Conservation (phyloP, 1,140 invertebrate genomes). For the Anthonomus grandis region DNA sequence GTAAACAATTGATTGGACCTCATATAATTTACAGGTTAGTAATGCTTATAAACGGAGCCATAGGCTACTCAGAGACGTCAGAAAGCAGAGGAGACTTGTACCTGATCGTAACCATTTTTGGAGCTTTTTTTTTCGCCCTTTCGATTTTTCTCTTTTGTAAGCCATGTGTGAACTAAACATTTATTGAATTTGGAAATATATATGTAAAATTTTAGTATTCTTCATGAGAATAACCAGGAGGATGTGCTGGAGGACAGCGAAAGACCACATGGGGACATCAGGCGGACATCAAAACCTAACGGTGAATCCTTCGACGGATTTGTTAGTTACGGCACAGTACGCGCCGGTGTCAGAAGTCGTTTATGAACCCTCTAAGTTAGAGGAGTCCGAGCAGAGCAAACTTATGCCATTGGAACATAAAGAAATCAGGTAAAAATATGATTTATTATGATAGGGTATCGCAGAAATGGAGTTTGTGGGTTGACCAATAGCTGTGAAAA, state of each 20-base stretch:
- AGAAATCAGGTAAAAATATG: constrained; percentile 51
- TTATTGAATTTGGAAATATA: not conserved
- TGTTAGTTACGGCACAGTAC: constrained; percentile 65
- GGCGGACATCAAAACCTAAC: constrained; percentile 44
- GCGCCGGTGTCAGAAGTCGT: constrained; percentile 64
- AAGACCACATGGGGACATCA: constrained; percentile 39
- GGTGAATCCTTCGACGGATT: constrained; percentile 67
- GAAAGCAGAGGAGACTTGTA: constrained; percentile 37
- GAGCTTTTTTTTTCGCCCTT: constrained; percentile 38
- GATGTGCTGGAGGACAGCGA: constrained; percentile 38
- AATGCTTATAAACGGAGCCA: constrained; percentile 41
- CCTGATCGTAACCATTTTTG: constrained; percentile 38
- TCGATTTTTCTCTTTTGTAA: constrained; percentile 40
- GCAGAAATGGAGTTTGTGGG: no score
- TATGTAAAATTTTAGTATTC: constrained; percentile 31
- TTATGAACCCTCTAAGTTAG: constrained; percentile 56
- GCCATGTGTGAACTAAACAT: not conserved
- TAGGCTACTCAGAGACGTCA: constrained; percentile 37
- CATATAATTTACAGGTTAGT: constrained; percentile 31
- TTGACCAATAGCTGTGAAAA: no score
- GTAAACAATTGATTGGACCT: no score
- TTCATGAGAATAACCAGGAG: constrained; percentile 40
- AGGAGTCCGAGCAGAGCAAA: constrained; percentile 63
- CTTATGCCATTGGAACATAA: constrained; percentile 64
- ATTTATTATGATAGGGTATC: no score